Conservation (phyloP, 2,113 vertebrate species). For the Lutjanus erythropterus region DNA sequence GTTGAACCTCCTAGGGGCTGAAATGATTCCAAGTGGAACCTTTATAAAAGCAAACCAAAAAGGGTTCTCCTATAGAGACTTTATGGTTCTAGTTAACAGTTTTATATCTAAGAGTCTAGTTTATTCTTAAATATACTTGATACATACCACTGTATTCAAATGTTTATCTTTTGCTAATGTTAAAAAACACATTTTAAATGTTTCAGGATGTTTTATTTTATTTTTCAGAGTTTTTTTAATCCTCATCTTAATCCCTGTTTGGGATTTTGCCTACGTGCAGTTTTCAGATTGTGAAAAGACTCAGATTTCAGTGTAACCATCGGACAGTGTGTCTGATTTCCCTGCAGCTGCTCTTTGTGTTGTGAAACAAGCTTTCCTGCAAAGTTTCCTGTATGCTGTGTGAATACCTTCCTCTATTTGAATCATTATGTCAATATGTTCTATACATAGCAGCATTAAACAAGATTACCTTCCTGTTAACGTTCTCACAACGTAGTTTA, state of each 20-base stretch:
- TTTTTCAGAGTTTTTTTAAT: neutral
- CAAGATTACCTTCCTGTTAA: neutral
- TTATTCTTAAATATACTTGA: too few relatives aligned
- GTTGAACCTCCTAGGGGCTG: too few relatives aligned
- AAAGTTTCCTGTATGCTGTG: constrained; percentile 36
- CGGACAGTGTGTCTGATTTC: neutral
- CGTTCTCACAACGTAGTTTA: neutral
- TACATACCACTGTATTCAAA: too few relatives aligned
- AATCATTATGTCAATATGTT: constrained; percentile 17
- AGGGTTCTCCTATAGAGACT: too few relatives aligned
- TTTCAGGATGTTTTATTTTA: neutral
- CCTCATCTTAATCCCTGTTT: neutral
- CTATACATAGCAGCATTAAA: neutral
- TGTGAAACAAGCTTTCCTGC: constrained; percentile 31
- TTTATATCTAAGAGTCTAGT: too few relatives aligned
- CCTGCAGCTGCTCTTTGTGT: constrained; percentile 26
- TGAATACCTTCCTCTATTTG: constrained; percentile 41
- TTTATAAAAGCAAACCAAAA: too few relatives aligned
- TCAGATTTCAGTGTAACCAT: neutral
- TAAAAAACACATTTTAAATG: neutral
- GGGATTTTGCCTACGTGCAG: too few relatives aligned
- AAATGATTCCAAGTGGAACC: too few relatives aligned
- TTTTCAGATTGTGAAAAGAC: neutral
- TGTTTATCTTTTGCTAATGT: neutral
- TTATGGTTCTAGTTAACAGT: too few relatives aligned